Percentiles rank a stretch among this genome's conserved stretches.
phyloP scores from a whole-genome alignment of 2,113 vertebrate genomes.

The Cacatua alba region DNA sequence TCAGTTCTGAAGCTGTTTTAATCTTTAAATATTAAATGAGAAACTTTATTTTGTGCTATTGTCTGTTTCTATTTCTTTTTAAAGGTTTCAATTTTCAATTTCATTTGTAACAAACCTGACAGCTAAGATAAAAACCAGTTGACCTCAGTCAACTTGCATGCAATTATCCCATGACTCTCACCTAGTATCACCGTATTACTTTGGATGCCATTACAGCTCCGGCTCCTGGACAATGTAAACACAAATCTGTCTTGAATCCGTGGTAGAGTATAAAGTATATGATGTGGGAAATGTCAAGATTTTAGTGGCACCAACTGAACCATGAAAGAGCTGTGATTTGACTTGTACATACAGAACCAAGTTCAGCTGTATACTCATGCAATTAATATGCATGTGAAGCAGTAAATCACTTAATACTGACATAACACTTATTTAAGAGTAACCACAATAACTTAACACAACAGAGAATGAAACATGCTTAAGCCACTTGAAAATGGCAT shows the following conservation, averaged over 20 bases:
- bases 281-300: background rate
- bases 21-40: constrained; percentile 5
- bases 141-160: background rate
- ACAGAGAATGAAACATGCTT: background rate
- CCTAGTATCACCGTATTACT: background rate
- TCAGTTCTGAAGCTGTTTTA: background rate
- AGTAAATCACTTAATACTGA: background rate
- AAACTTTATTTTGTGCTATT: background rate
- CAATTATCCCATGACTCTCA: background rate
- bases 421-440: background rate
- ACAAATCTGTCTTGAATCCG: background rate
- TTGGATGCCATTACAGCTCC: background rate
- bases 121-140: background rate
- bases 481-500: background rate
- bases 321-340: background rate
- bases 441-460: background rate
- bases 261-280: background rate
- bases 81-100: constrained; percentile 27
- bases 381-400: background rate
- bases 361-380: background rate
- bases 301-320: background rate
- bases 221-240: background rate
- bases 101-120: background rate
- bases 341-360: background rate
- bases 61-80: constrained; percentile 51